These are phyloP conservation scores for Cranoglanis bouderius DNA, from an alignment of 2,113 vertebrate genomes.

Conservation along the genomic window DNA sequence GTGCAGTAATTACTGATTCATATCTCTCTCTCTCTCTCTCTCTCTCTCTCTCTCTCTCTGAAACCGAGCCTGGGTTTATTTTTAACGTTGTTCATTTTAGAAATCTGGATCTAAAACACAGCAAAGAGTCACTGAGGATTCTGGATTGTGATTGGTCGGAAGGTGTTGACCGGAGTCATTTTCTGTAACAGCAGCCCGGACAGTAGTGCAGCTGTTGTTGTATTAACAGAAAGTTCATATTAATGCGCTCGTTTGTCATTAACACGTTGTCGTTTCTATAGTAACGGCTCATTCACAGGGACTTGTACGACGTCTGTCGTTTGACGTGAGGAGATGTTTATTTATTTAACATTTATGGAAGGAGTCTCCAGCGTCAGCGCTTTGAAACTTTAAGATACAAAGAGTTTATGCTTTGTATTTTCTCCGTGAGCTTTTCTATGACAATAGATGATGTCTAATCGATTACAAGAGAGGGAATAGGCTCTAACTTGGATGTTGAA, in stretches of 20 bases:
- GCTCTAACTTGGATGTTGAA: background rate
- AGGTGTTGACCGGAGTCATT: background rate
- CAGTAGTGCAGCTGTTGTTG: background rate
- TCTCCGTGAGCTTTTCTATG: no score
- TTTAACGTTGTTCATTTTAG: background rate
- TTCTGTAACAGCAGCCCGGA: background rate
- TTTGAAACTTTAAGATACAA: background rate
- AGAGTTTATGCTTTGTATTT: no score
- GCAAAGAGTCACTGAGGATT: background rate
- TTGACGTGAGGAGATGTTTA: background rate
- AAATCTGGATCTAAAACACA: background rate
- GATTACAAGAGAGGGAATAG: no score
- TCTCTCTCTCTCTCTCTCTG: constrained; percentile 3
- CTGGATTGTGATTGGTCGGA: background rate
- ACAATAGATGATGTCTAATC: background rate
- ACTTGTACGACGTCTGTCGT: background rate
- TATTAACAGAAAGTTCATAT: no score
- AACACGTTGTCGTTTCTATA: background rate
- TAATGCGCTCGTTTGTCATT: background rate
- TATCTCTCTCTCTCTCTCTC: background rate
- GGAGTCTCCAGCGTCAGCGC: background rate
- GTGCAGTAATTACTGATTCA: background rate
- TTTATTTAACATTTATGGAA: background rate
- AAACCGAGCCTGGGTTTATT: background rate
- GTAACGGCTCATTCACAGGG: background rate